Base-by-base conservation (phyloP, 2,113 vertebrate species). In the Hypanus sabinus region DNA sequence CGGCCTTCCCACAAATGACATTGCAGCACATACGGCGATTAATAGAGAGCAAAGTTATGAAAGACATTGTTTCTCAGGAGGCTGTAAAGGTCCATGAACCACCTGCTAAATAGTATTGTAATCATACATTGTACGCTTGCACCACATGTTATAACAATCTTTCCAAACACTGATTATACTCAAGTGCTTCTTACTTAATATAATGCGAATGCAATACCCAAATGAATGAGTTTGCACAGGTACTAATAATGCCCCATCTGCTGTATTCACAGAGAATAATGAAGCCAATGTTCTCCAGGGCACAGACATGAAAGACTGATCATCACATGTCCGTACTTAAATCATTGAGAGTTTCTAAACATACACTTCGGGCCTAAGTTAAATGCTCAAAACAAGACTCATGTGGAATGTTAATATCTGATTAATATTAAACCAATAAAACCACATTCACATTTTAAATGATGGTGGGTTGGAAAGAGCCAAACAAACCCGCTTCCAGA, bases 231-330 rank as follows among this genome's bases (percentile, higher is more conserved):
- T 62, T 60, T 88, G 30, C 57, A n/a, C 55, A 62, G 83, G 83
- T 88, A 88, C 83, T n/a, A 30, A 88, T 88, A 88, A 88, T 88
- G 57, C 60, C 57, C 55, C 83, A 88, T 88, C 83, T 88, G 83
- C 24, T n/a, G 5, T n/a, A 24, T 88, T 88, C 57, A 62, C 57
- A 88, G 24, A n/a, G 11, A 88, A 88, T 62, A 30, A 88, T 88
- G 57, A 88, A 62, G 27, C 57, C 57, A 62, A 88, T 88, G 57
- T 27, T 60, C 83, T 88, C 60, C 57, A 76, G 75, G 75, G 8
- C 30, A n/a, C 27, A 88, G 55, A 30, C 57, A n/a, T 24, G 60
- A 62, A 88, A 10, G 83, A 88, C 27, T 30, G 60, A 62, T 62
- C 24, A 62, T 88, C 57, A 62, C 57, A 14, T 57, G 30, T 12